Base-by-base conservation (phyloP, 2,888 invertebrate species). In the Thelaira solivaga region DNA sequence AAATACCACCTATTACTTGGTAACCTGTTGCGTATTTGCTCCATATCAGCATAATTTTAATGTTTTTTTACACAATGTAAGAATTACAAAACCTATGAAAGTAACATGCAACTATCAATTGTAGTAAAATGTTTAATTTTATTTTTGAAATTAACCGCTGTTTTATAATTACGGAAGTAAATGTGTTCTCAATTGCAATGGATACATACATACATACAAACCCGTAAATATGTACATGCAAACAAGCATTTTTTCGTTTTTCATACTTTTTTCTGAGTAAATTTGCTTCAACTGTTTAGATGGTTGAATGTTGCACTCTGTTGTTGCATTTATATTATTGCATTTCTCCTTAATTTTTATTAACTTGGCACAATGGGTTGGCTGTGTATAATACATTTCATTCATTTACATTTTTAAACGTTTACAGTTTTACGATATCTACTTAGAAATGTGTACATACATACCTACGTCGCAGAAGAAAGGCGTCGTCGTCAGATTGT, bases 401-500 rank as follows among this genome's bases (percentile, higher is more conserved):
- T 53, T 53, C 39, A 65, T 49, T 64, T 39, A 64, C 22, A 51
- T 65, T 65, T 39, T 36, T 51, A n/a, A 51, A 41, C 51, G 65
- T 51, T 41, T 24, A 11, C 2, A 5, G 11, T n/a, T 62, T 45
- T 45, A 61, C 47, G 16, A 62, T 47, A n/a, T n/a, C n/a, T n/a
- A 45, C 43, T 45, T 47, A 16, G 61, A 47, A 47, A 22, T 39
- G 26, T 26, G 26, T 26, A 26, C 26, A 26, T 5, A 13, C 13
- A 36, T 8, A n/a, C 36, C 59, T 11, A 18, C 20, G 20, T 10
- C 20, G 16, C 51, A 41, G 26, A 20, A 29, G 59, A 59, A 59
- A 59, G 59, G 59, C 43, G 59, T 55, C 41, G 57, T 18, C 26
- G 36, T 16, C 16, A 59, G 18, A 43, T 6, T 29, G 29, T 7